These are phyloP conservation scores for Amiota minor DNA, from an alignment of 2,888 invertebrate species.

Conservation along the genomic window DNA sequence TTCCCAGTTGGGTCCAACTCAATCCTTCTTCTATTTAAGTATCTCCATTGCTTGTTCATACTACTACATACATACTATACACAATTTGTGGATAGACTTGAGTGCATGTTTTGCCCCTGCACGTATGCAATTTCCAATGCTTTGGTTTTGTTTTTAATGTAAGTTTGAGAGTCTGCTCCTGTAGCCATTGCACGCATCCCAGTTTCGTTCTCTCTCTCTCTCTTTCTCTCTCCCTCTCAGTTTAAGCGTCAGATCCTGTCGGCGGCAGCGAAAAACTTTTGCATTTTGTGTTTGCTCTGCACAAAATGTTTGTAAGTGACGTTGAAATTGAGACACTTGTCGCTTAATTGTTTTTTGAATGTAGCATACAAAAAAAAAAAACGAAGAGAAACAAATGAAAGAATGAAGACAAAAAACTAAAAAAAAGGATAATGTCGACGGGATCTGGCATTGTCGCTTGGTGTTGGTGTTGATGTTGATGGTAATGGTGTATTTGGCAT, in stretches of 20 bases:
- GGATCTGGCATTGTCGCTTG: background rate
- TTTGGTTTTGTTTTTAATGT: background rate
- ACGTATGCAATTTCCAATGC: slow-evolving; percentile 29
- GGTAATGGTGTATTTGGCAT: no score
- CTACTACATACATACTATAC: background rate
- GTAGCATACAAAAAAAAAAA: background rate
- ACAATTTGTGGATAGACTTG: background rate
- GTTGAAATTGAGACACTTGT: slow-evolving; percentile 68
- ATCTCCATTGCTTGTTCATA: background rate
- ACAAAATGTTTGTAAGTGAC: slow-evolving; percentile 68
- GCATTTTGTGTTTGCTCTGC: slow-evolving; percentile 58
- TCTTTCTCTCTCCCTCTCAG: background rate
- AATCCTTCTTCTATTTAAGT: background rate
- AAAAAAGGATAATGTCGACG: slow-evolving; percentile 3
- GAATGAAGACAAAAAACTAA: slow-evolving; percentile 11
- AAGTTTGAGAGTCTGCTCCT: background rate
- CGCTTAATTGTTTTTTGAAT: slow-evolving; percentile 68
- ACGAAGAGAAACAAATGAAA: background rate
- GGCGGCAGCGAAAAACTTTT: slow-evolving; percentile 55
- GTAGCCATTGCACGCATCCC: no score
- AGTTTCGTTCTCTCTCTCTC: background rate
- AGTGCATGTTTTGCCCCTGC: slow-evolving; percentile 16
- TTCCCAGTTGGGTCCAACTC: no score
- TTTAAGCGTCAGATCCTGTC: background rate
- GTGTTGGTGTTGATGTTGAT: background rate